phyloP scores from a whole-genome alignment of 2,113 vertebrate species.

The Rhinogobius similis region DNA sequence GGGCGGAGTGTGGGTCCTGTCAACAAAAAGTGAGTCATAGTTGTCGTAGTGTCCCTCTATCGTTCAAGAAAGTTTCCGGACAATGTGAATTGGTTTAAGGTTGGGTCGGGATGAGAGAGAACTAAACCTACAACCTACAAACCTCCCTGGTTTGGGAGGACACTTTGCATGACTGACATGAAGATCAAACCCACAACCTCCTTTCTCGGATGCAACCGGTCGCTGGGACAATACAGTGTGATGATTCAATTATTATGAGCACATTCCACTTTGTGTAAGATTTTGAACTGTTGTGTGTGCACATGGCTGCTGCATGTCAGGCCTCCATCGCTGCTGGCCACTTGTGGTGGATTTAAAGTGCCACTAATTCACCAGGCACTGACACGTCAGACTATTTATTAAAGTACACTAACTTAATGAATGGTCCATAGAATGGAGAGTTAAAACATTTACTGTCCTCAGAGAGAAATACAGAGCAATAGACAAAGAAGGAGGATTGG shows the following conservation, averaged over 20 bases:
- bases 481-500: conserved; percentile 56
- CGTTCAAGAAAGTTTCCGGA: too few species aligned
- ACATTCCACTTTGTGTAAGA: neutral
- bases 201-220: neutral
- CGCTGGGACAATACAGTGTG: neutral
- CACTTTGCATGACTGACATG: too few species aligned
- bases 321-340: conserved; percentile 60
- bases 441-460: conserved; percentile 80
- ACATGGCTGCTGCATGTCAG: conserved; percentile 54
- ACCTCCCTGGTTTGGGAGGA: too few species aligned
- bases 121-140: too few species aligned
- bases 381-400: conserved; percentile 81
- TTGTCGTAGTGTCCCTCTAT: neutral
- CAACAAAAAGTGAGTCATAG: too few species aligned
- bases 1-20: neutral
- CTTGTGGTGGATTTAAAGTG: conserved; percentile 73
- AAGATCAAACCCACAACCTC: neutral
- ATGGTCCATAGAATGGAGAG: conserved; percentile 80
- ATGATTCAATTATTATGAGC: too few species aligned
- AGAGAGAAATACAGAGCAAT: conserved; percentile 70
- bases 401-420: conserved; percentile 82
- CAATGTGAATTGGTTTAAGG: too few species aligned
- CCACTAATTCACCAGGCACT: conserved; percentile 78
- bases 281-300: conserved; percentile 36
- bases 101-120: too few species aligned